Conservation (phyloP, 2,888 invertebrate genomes). For the Heliconius aoede region DNA sequence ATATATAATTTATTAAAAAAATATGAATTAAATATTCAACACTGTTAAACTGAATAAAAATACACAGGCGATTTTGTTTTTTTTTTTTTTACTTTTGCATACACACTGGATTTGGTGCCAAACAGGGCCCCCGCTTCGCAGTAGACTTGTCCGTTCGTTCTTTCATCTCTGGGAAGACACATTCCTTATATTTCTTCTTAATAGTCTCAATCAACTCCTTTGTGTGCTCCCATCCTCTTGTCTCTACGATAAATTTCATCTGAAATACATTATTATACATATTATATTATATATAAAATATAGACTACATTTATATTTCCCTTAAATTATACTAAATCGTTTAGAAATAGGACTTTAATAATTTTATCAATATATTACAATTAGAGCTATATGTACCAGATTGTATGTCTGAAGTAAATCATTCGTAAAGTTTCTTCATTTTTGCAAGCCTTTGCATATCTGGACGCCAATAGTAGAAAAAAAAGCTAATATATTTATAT, state of each 20-base stretch:
- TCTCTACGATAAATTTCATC: constrained; percentile 95
- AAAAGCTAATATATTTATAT: no score
- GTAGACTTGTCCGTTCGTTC: constrained; percentile 57
- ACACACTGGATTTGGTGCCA: constrained; percentile 76
- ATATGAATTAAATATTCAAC: constrained; percentile 1
- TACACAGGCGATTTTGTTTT: neutral
- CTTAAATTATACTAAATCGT: no score
- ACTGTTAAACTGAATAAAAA: neutral
- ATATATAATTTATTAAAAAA: constrained; percentile 8
- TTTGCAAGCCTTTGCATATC: no score
- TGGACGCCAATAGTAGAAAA: no score
- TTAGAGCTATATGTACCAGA: no score
- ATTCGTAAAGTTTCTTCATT: no score
- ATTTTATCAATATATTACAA: no score
- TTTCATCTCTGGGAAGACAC: constrained; percentile 66
- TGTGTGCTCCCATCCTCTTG: constrained; percentile 91
- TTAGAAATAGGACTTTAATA: no score
- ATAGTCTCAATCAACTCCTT: constrained; percentile 70
- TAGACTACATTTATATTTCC: no score
- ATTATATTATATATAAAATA: no score
- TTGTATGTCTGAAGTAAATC: no score
- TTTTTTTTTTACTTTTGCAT: constrained; percentile 67
- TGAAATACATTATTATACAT: constrained; percentile 71
- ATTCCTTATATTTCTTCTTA: constrained; percentile 86
- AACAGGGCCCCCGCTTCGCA: constrained; percentile 68